Percentiles rank a stretch among this genome's conserved stretches.
Conservation (phyloP, 2,113 vertebrate species). For the Rhombomys opimus region DNA sequence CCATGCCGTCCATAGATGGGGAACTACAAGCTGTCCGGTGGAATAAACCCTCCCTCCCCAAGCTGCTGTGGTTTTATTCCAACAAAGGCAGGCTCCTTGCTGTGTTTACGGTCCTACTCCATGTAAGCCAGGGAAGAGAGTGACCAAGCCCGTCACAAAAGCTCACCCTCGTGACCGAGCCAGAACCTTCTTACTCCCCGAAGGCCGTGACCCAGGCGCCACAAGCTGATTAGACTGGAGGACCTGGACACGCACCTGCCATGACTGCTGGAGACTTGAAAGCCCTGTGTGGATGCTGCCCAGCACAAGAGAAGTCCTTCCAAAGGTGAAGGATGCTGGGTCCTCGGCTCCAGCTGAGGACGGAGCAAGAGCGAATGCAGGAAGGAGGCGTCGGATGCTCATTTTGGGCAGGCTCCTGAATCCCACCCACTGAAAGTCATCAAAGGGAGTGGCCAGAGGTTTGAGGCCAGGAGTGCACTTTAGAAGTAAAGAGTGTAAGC, state of each 20-base stretch:
- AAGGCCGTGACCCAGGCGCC: neutral
- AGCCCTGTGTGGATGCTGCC: no score
- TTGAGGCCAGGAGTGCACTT: neutral
- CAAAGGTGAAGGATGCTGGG: neutral
- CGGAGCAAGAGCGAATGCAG: neutral
- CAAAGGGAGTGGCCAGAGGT: neutral
- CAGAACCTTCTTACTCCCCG: neutral
- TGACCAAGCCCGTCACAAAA: no score
- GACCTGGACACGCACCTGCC: neutral
- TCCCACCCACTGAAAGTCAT: neutral
- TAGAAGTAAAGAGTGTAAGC: neutral
- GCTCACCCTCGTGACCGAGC: neutral
- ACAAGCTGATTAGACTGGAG: neutral
- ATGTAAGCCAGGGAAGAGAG: neutral
- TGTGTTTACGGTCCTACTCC: neutral
- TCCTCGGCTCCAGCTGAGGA: neutral
- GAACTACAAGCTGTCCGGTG: neutral
- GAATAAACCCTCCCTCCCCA: neutral
- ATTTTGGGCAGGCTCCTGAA: no score
- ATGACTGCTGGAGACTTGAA: fast-evolving
- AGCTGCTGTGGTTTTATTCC: neutral
- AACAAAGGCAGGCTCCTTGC: neutral
- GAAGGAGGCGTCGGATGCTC: no score
- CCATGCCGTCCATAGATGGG: no score
- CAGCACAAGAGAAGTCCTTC: neutral